These are phyloP conservation scores for Eupeodes luniger DNA, from an alignment of 2,888 invertebrate species.

Conservation along the genomic window DNA sequence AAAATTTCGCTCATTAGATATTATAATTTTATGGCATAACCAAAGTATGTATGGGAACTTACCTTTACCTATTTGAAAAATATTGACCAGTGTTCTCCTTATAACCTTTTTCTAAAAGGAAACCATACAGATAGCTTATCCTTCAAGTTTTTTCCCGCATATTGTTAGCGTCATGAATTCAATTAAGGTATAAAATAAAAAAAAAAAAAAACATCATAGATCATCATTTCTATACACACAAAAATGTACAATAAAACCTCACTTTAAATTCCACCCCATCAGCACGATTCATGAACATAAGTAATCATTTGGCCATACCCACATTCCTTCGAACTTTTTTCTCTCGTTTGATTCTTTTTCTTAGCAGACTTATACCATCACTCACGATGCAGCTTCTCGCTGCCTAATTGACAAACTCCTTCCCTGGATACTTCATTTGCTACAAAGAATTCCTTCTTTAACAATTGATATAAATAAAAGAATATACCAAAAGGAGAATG, in stretches of 20 bases:
- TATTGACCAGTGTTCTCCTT: too few species aligned
- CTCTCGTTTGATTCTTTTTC: not conserved
- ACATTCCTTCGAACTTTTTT: not conserved
- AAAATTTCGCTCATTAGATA: too few species aligned
- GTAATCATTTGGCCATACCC: conserved; percentile 21
- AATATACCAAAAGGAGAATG: conserved; percentile 54
- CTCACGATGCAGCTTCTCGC: conserved; percentile 12
- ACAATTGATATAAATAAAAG: conserved; percentile 64
- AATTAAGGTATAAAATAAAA: too few species aligned
- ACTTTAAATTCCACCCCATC: conserved; percentile 21
- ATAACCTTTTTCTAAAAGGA: too few species aligned
- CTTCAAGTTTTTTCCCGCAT: too few species aligned
- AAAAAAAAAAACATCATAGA: not conserved
- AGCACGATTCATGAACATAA: conserved; percentile 5
- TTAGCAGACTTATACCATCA: conserved; percentile 14
- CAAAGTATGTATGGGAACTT: too few species aligned
- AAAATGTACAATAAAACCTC: not conserved
- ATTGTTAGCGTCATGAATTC: too few species aligned
- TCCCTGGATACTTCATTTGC: conserved; percentile 49
- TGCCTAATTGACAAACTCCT: conserved; percentile 38
- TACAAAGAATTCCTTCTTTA: conserved; percentile 50
- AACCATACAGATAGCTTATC: too few species aligned
- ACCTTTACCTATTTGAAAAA: too few species aligned
- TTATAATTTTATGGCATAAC: too few species aligned
- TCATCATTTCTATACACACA: not conserved